A percentile compares a stretch with the other conserved stretches of the same genome.
Conservation (phyloP, 2,888 invertebrate genomes). For the Holacanthella duospinosa region DNA sequence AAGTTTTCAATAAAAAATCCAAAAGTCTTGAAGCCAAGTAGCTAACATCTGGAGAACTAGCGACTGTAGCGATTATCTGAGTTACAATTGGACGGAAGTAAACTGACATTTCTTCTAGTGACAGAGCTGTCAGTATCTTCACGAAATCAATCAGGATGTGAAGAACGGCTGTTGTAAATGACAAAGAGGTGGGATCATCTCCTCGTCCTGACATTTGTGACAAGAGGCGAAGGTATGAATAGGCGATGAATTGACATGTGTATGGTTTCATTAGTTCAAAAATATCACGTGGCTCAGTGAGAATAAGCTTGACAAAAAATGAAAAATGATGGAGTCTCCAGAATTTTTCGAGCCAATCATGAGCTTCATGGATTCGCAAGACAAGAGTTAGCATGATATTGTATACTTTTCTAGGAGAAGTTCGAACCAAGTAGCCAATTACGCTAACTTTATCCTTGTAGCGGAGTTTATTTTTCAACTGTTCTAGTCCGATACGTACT, state of each 20-base stretch:
- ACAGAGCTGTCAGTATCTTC: not conserved
- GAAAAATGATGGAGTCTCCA: conserved; percentile 33
- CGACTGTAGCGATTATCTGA: conserved; percentile 45
- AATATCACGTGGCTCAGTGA: conserved; percentile 17
- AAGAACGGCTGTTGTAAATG: conserved; percentile 2
- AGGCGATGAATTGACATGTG: conserved; percentile 25
- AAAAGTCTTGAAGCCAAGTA: conserved; percentile 44
- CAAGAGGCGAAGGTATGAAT: conserved; percentile 29
- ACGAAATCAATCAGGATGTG: not conserved
- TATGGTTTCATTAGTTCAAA: conserved; percentile 25
- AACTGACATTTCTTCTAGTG: conserved; percentile 42
- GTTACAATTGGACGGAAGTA: conserved; percentile 49
- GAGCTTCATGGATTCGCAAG: conserved; percentile 25
- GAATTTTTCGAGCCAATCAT: conserved; percentile 24
- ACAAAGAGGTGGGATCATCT: not conserved
- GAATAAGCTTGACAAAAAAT: conserved; percentile 25
- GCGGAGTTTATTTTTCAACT: not conserved
- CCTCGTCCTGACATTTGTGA: not conserved
- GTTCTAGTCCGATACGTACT: conserved; percentile 6
- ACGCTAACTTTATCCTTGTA: conserved; percentile 7
- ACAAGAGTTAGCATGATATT: conserved; percentile 22
- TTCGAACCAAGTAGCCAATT: conserved; percentile 21
- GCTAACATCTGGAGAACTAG: conserved; percentile 40
- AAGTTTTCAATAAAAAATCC: conserved; percentile 48
- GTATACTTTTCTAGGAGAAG: conserved; percentile 22